Evolutionary conservation across 2,113 vertebrate species (phyloP).

Genomic region (Morone chrysops): DNA sequence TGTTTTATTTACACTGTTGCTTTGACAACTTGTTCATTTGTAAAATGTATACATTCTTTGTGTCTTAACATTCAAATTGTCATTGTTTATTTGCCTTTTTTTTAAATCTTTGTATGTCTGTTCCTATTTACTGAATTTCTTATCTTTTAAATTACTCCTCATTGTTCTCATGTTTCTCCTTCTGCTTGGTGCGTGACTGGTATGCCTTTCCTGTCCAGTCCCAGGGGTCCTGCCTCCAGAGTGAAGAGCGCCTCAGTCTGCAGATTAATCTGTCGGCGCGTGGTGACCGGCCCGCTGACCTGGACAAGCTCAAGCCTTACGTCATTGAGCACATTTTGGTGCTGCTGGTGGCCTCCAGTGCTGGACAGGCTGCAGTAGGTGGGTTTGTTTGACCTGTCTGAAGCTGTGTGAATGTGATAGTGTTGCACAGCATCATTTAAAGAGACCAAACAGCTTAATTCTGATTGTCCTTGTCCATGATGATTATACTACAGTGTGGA

Average conservation of each 20-base stretch:
- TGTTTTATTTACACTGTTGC: neutral
- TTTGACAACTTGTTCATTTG: no score
- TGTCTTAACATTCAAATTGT: no score
- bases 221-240: conserved; percentile 89
- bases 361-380: conserved; percentile 64
- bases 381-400: conserved; percentile 33
- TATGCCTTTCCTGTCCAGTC: conserved; percentile 45
- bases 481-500: neutral
- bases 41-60: neutral
- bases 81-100: neutral
- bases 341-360: conserved; percentile 87
- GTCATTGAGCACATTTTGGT: conserved; percentile 95
- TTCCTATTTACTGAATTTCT: neutral
- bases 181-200: conserved; percentile 44
- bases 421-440: neutral
- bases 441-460: neutral
- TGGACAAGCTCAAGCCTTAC: conserved; percentile 94
- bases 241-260: conserved; percentile 86
- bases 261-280: conserved; percentile 92
- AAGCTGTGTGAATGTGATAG: neutral
- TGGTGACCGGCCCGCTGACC: conserved; percentile 88
- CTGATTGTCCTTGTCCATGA: neutral
- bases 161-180: conserved; percentile 4
- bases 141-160: neutral
- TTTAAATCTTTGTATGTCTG: neutral